Conservation (phyloP, 2,113 vertebrate species). For the Thinocorus orbignyianus region DNA sequence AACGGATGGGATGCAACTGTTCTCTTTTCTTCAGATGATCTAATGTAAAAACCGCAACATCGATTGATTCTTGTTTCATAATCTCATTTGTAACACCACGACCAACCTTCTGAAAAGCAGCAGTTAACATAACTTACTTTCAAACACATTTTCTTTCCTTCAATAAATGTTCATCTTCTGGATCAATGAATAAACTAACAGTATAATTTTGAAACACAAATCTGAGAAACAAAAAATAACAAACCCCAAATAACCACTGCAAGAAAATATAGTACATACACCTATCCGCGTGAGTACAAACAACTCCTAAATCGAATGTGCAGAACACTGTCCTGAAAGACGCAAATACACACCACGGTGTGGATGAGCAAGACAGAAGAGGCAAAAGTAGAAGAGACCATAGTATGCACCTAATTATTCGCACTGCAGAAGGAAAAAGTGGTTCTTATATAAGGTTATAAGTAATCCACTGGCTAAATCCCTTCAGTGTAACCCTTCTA, state of each 20-base stretch:
- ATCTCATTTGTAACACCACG: neutral
- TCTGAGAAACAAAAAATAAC: accelerated
- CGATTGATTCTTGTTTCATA: neutral
- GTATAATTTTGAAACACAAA: neutral
- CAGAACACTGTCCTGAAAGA: neutral
- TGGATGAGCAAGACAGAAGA: neutral
- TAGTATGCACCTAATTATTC: neutral
- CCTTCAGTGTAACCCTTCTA: neutral
- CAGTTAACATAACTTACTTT: neutral
- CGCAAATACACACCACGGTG: neutral
- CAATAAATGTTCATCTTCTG: neutral
- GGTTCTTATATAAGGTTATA: neutral
- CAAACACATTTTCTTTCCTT: neutral
- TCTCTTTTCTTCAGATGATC: neutral
- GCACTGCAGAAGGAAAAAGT: neutral
- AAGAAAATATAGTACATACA: neutral
- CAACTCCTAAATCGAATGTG: neutral
- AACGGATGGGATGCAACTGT: neutral
- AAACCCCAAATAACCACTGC: neutral
- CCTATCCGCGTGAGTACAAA: neutral
- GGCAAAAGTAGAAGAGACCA: neutral
- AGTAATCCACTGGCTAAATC: neutral
- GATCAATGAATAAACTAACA: neutral
- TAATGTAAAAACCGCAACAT: neutral
- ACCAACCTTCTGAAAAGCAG: neutral